Base-by-base conservation (phyloP, 2,797 vertebrate species). In the Gastrophryne carolinensis region DNA sequence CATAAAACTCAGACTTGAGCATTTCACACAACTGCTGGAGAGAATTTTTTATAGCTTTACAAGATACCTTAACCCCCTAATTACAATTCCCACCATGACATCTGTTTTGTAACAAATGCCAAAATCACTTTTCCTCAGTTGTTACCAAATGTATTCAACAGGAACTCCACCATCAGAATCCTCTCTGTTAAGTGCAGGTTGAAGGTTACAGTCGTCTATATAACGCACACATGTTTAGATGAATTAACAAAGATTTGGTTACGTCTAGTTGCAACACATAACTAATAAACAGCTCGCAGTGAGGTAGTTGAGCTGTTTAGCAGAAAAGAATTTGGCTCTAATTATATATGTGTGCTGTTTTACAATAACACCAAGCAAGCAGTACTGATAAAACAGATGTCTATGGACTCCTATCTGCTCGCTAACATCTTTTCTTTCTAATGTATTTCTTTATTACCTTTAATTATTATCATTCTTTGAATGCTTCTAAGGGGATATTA, bases 91-190 rank as follows among this genome's bases (percentile, higher is more conserved):
- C 35, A 65, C 27, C 17, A 26, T 47, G 34, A 62, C 72, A 74
- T 74, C 72, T 74, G 72, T 74, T 74, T 65, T 53, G 47, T 24
- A 73, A 65, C 35, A 72, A 52, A 41, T 39, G 13, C 50, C n/a
- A 32, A 32, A 64, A 73, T 54, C 49, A 15, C 57, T 63, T 73
- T 73, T 73, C 30, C 34, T 64, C n/a, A 47, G 21, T 7, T 26
- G 35, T 47, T 60, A 58, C 19, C 9, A 73, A 73, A 73, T 74
- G 37, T 58, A 21, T 66, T 58, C 32, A 49, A 21, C 39, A 74
- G 65, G 50, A 30, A 19, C 49, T 34, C 24, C 29, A 26, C 32
- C 61, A 65, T 39, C 53, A 41, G 13, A 52, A 34, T 65, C 13
- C 17, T 13, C 11, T 65, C 17, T 44, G 12, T 68, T 53, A 35